Conservation (phyloP, 2,113 vertebrate species). For the Corythornis madagascariensis region DNA sequence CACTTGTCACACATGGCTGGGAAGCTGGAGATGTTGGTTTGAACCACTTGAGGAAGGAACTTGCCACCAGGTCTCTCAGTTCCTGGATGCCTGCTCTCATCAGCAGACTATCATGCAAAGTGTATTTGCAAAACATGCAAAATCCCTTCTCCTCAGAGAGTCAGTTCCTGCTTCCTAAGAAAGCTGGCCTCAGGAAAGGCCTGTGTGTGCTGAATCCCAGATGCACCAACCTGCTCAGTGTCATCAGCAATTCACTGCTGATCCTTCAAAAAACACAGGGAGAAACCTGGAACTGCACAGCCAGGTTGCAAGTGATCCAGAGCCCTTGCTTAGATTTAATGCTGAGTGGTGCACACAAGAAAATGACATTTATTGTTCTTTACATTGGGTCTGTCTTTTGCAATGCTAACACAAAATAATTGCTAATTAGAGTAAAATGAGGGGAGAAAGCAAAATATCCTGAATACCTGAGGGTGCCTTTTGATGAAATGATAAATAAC, state of each 20-base stretch:
- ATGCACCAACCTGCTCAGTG: neutral
- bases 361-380: neutral
- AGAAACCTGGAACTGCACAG: neutral
- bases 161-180: constrained; percentile 35
- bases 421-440: neutral
- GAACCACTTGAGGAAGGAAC: neutral
- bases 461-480: neutral
- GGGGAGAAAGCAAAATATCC: accelerated
- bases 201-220: neutral
- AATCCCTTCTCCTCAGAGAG: neutral
- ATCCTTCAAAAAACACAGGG: neutral
- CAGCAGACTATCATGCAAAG: constrained; percentile 42
- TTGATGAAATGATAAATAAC: neutral
- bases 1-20: neutral
- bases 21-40: neutral
- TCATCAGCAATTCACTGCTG: neutral
- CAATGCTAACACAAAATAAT: neutral
- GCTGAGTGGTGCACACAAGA: neutral
- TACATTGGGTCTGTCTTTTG: neutral
- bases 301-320: neutral
- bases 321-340: too few species aligned
- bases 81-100: constrained; percentile 16
- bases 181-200: constrained; percentile 26
- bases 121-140: constrained; percentile 56
- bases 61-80: neutral